phyloP scores from a whole-genome alignment of 2,888 invertebrate species.

The Oscheius sp. region DNA sequence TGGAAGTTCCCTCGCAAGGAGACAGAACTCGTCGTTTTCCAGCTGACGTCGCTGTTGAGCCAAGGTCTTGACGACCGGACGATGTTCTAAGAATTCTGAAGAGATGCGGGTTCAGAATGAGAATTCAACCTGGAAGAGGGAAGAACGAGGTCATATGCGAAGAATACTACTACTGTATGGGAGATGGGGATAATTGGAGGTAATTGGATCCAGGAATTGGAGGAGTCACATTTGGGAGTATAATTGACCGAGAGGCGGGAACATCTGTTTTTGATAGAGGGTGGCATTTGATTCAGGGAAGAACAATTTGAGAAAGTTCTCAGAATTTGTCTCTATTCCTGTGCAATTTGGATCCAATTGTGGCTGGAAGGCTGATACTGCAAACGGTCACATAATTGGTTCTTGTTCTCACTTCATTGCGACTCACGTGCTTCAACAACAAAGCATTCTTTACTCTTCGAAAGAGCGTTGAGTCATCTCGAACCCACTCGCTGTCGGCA shows the following conservation, averaged over 20 bases:
- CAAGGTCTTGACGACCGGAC: conserved; percentile 22
- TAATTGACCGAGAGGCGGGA: not conserved
- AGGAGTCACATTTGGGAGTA: conserved; percentile 1
- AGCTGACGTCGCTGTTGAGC: conserved; percentile 82
- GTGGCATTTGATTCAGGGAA: too few species aligned
- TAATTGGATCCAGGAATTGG: conserved; percentile 11
- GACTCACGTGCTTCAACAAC: too few species aligned
- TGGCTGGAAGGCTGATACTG: too few species aligned
- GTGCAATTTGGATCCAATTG: too few species aligned
- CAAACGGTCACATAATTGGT: too few species aligned
- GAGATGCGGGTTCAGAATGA: not conserved
- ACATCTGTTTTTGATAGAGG: conserved; percentile 5
- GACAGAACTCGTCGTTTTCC: conserved; percentile 96
- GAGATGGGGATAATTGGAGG: conserved; percentile 1
- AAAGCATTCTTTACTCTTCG: too few species aligned
- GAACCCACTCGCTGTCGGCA: too few species aligned
- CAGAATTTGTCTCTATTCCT: too few species aligned
- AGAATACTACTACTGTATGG: not conserved
- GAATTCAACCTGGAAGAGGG: conserved; percentile 1
- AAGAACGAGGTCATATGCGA: not conserved
- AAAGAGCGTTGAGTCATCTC: too few species aligned
- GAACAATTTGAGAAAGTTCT: too few species aligned
- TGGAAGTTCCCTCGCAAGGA: conserved; percentile 83
- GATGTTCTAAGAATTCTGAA: not conserved
- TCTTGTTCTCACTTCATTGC: too few species aligned